These are phyloP conservation scores for Eupithecia dodoneata DNA, from an alignment of 2,888 invertebrate genomes.

Conservation along the genomic window DNA sequence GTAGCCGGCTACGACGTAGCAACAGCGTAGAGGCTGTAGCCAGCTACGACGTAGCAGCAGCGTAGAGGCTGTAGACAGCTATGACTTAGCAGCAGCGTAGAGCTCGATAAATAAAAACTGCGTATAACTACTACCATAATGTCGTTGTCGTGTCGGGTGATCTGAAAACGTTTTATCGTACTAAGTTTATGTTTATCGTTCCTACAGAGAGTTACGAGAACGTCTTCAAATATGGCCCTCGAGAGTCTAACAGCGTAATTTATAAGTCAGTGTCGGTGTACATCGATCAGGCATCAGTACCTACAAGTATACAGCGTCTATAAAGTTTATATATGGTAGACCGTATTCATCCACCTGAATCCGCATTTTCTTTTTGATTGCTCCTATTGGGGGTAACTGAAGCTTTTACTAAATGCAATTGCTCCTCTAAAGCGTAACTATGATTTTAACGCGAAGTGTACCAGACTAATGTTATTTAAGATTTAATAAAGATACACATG, in stretches of 20 bases:
- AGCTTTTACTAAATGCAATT: neutral
- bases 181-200: slow-evolving; percentile 1
- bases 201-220: neutral
- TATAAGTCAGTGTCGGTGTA: neutral
- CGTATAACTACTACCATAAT: too few species aligned
- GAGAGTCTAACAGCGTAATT: neutral
- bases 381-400: neutral
- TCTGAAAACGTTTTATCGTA: neutral
- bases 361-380: neutral
- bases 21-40: neutral
- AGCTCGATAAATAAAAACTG: too few species aligned
- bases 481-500: too few species aligned
- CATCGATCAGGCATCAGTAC: neutral
- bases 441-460: too few species aligned
- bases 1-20: too few species aligned
- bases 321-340: neutral
- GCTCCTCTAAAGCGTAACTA: too few species aligned
- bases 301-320: neutral
- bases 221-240: neutral
- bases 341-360: neutral
- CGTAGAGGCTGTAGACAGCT: neutral
- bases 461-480: too few species aligned
- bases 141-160: neutral
- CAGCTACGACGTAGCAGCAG: neutral
- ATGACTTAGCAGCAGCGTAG: too few species aligned